Percentiles rank a stretch among this genome's conserved stretches.
These are phyloP conservation scores for Notamacropus eugenii DNA, from an alignment of 2,797 vertebrate genomes.

Conservation along the genomic window DNA sequence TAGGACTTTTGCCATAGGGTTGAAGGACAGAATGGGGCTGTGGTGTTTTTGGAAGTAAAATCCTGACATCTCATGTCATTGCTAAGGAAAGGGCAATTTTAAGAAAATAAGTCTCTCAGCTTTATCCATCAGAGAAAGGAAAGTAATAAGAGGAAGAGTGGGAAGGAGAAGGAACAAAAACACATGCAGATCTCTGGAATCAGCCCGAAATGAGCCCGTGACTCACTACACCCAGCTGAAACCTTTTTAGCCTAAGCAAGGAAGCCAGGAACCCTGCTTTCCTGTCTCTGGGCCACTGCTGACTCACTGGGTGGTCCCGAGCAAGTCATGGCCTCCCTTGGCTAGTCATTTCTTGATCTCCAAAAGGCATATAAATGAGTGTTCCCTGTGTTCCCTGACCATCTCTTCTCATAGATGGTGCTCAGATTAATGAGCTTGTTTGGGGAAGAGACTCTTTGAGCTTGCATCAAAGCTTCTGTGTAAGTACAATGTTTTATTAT, in stretches of 20 bases:
- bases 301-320: not conserved
- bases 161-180: not conserved
- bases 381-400: constrained; percentile 14
- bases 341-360: constrained; percentile 20
- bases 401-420: constrained; percentile 48
- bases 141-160: not conserved
- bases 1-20: constrained; percentile 6
- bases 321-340: constrained; percentile 26
- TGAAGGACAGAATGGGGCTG: not conserved
- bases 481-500: constrained; percentile 63
- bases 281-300: not conserved
- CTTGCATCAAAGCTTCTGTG: constrained; percentile 58
- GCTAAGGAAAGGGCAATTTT: not conserved
- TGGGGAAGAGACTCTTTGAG: constrained; percentile 54
- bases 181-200: constrained; percentile 46
- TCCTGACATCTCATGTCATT: not conserved
- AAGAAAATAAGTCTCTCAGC: not conserved
- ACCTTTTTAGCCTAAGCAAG: constrained; percentile 22
- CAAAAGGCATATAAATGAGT: constrained; percentile 42
- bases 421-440: constrained; percentile 60
- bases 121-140: not conserved
- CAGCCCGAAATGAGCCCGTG: not conserved
- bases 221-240: constrained; percentile 45
- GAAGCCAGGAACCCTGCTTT: constrained; percentile 36
- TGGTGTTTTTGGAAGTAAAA: constrained; percentile 2